These are phyloP conservation scores for Gracilinanus agilis DNA, from an alignment of 2,113 vertebrate genomes.

Conservation along the genomic window DNA sequence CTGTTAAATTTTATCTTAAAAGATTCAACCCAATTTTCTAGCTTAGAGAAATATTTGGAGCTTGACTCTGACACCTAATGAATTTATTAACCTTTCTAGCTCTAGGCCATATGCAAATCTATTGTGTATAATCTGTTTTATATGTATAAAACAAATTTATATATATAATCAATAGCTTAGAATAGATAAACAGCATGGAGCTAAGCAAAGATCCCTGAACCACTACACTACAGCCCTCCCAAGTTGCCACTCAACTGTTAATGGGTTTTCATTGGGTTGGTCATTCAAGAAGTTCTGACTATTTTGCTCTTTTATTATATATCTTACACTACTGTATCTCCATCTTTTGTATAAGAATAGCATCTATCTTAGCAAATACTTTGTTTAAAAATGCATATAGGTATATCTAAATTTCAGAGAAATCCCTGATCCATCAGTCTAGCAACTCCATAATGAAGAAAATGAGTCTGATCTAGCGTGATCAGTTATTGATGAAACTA, in stretches of 20 bases:
- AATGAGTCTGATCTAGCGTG: background rate
- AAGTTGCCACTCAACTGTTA: background rate
- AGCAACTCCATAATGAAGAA: background rate
- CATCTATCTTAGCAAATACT: background rate
- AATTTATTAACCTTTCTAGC: background rate
- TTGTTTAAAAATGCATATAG: background rate
- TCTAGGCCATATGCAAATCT: background rate
- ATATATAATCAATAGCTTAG: background rate
- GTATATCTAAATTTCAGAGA: too few relatives aligned
- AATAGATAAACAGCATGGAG: background rate
- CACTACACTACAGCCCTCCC: background rate
- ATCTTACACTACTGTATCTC: too few relatives aligned
- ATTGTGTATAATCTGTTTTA: background rate
- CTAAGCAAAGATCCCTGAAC: background rate
- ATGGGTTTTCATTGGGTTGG: background rate
- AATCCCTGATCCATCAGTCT: background rate
- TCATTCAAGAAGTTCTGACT: background rate
- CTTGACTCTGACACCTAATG: background rate
- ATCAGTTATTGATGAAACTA: background rate
- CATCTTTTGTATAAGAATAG: background rate
- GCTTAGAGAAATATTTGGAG: background rate
- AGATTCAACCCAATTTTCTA: background rate
- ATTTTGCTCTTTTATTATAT: background rate
- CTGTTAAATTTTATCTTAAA: background rate
- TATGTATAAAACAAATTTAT: too few relatives aligned